A percentile compares a stretch with the other conserved stretches of the same genome.
Conservation (phyloP, 2,797 vertebrate genomes). For the Centropyge bicolor region DNA sequence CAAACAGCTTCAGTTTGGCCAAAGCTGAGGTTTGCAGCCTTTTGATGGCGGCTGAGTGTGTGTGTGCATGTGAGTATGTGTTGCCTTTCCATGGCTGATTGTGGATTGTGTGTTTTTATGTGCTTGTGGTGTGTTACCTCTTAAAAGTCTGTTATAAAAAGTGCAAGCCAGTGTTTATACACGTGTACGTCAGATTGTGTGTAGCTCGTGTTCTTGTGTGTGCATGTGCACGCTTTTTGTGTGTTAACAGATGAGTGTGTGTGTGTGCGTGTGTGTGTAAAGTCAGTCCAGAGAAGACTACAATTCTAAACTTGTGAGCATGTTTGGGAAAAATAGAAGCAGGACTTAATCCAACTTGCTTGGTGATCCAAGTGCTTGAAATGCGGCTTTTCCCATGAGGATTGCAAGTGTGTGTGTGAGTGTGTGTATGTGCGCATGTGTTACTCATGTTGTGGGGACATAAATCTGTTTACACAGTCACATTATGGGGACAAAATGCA, state of each 20-base stretch:
- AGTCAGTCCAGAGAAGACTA: not conserved
- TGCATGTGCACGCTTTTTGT: not conserved
- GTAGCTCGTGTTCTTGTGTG: slow-evolving; percentile 1
- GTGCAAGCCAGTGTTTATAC: slow-evolving; percentile 1
- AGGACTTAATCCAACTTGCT: slow-evolving; percentile 27
- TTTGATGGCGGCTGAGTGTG: slow-evolving; percentile 53
- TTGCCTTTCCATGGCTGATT: not conserved
- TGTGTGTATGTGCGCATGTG: not conserved
- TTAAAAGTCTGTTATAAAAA: slow-evolving; percentile 67
- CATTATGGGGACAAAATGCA: no score
- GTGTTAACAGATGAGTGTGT: not conserved
- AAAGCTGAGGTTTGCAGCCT: slow-evolving; percentile 48
- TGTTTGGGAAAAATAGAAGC: slow-evolving; percentile 33
- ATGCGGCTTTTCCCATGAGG: slow-evolving; percentile 10
- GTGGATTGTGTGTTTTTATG: slow-evolving; percentile 45
- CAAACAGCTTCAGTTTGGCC: slow-evolving; percentile 39
- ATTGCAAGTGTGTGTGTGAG: slow-evolving; percentile 1
- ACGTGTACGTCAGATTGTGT: slow-evolving; percentile 2
- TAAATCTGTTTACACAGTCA: no score
- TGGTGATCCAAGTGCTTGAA: slow-evolving; percentile 22
- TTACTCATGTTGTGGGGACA: no score
- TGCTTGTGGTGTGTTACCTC: slow-evolving; percentile 71
- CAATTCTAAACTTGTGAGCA: slow-evolving; percentile 20
- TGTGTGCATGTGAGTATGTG: slow-evolving; percentile 14
- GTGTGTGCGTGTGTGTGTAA: not conserved